A percentile compares a stretch with the other conserved stretches of the same genome.
Evolutionary conservation across 2,113 vertebrate genomes (phyloP).

Genomic region (Mastomys natalensis): DNA sequence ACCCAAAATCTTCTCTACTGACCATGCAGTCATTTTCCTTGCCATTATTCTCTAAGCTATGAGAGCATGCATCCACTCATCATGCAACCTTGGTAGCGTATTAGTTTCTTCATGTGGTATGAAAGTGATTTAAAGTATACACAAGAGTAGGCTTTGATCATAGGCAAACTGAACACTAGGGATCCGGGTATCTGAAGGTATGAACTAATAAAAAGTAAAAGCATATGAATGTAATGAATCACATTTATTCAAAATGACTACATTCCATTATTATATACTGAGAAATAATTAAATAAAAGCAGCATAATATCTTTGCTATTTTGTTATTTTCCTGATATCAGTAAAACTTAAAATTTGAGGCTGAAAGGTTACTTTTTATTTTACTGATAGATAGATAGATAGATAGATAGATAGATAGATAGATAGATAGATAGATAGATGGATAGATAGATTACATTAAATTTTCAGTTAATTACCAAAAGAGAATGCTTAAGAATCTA

Average conservation of each 20-base stretch:
- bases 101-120: too few relatives aligned
- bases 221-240: not conserved
- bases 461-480: not conserved
- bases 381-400: not conserved
- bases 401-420: not conserved
- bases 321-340: not conserved
- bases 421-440: not conserved
- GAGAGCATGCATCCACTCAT: not conserved
- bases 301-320: not conserved
- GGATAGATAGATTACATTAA: not conserved
- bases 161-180: not conserved
- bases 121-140: not conserved
- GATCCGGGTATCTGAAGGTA: not conserved
- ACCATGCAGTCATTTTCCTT: not conserved
- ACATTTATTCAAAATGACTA: constrained; percentile 43
- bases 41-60: not conserved
- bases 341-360: constrained; percentile 42
- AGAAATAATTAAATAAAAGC: not conserved
- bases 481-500: not conserved
- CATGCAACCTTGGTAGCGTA: not conserved
- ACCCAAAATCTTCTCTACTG: too few relatives aligned
- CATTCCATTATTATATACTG: not conserved
- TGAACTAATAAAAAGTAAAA: not conserved
- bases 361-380: constrained; percentile 21
- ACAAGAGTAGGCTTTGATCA: not conserved